phyloP scores from a whole-genome alignment of 2,888 invertebrate species.

The Glomeris marginata region DNA sequence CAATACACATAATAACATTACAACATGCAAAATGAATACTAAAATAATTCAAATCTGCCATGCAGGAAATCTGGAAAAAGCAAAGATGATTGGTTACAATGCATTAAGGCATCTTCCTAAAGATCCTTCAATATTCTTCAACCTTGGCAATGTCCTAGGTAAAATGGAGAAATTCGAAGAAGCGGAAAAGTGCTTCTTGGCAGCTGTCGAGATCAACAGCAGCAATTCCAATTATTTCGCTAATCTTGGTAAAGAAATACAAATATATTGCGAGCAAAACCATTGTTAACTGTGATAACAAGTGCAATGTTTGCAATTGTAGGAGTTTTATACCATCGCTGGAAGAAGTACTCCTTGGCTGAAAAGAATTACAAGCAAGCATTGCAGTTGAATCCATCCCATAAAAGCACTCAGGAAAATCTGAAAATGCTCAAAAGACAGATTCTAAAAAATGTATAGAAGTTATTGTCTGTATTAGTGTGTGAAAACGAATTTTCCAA shows the following conservation, averaged over 20 bases:
- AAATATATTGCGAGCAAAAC: too few relatives aligned
- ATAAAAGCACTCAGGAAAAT: constrained; percentile 53
- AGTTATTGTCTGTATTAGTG: too few relatives aligned
- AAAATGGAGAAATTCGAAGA: constrained; percentile 58
- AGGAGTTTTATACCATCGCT: constrained; percentile 86
- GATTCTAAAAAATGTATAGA: too few relatives aligned
- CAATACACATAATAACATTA: not conserved
- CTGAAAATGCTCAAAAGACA: constrained; percentile 26
- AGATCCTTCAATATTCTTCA: constrained; percentile 65
- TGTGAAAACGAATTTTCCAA: too few relatives aligned
- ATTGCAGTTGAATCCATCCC: constrained; percentile 50
- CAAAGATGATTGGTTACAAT: constrained; percentile 49
- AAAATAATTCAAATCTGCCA: constrained; percentile 9
- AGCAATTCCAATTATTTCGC: constrained; percentile 67
- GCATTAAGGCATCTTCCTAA: constrained; percentile 55
- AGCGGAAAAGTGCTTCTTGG: constrained; percentile 65
- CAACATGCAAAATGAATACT: not conserved
- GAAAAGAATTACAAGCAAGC: constrained; percentile 58
- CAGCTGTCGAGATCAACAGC: constrained; percentile 49
- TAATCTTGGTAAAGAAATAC: constrained; percentile 56
- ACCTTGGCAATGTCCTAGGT: constrained; percentile 74
- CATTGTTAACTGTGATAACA: too few relatives aligned
- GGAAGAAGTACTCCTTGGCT: constrained; percentile 62
- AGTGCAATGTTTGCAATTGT: constrained; percentile 16
- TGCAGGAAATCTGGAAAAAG: constrained; percentile 48